Base-by-base conservation (phyloP, 2,797 vertebrate species). In the Salmo trutta region DNA sequence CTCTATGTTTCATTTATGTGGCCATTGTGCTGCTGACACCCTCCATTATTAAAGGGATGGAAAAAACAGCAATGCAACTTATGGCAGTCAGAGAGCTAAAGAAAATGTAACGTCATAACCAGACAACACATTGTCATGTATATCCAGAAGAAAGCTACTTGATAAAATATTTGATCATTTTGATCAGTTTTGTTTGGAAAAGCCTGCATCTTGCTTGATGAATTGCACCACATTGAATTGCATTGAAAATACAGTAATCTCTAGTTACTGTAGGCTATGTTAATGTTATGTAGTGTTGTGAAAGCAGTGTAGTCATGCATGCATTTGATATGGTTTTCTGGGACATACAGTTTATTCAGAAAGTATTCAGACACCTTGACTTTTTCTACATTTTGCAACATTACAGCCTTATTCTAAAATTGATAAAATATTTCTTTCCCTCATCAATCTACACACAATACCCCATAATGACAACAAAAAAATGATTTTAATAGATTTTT, bases 1-100 rank as follows among this genome's bases (percentile, higher is more conserved):
- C 54, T 14, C 31, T 10, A 41, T 74, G 73, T 41, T 74, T 74
- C 72, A 41, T 74, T 36, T 19, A 59, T 74, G 31, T 74, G 54
- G 54, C 54, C 54, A 41, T n/a, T 12, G 19, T 64, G 54, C 73
- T 36, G 31, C 73, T 74, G 54, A 59, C n/a, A 62, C 54, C 31
- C n/a, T 62, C 29, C 31, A 74, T 74, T 74, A 74, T 74, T 74
- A 36, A 74, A 59, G 27, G 29, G 27, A 17, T 36, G 29, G 53
- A 73, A 72, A 72, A 14, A 54, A 31, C 17, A 17, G 27, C 7
- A 17, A 52, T 2, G 21, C 69, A 71, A 27, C 41, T 27, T 51
- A 70, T 14, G n/a, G 19, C 19, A 59, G 56, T 59, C 33, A 70
- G 5, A n/a, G 33, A 70, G 24, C 71, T 29, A 27, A 29, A 53